Base-by-base conservation (phyloP, 1,140 invertebrate genomes). In the Calliphora vicina region DNA sequence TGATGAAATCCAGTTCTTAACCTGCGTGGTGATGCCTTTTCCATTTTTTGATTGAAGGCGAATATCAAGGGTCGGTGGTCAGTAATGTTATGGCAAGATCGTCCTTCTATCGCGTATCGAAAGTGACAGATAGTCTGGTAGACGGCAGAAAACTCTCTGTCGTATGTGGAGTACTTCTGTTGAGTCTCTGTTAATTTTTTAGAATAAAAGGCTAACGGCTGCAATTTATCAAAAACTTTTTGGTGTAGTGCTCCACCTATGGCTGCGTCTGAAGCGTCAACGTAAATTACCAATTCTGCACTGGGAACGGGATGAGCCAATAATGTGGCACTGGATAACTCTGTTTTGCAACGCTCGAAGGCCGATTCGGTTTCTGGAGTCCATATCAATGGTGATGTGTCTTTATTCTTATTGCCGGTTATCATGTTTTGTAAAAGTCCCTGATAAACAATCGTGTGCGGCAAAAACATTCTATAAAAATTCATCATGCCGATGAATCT, bases 111-210 rank as follows among this genome's bases (percentile, higher is more conserved):
- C 20, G 84, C 1, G 42, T 84, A 81, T 27, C 29, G 35, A 80
- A 88, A 87, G 81, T 88, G 73, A 4, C 85, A 82, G 23, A 86
- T 45, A 1, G 83, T 80, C 45, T 13, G 45, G 82, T 87, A 90
- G 1, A 88, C 82, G 25, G 88, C 88, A 2, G 91, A 50, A 6
- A 92, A 83, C 81, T 91, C 89, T 27, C 81, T 35, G 87, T 91
- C 87, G 84, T 85, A 90, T 6, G 87, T 84, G 23, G 82, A n/a
- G n/a, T n/a, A n/a, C n/a, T n/a, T n/a, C n/a, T n/a, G n/a, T n/a
- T n/a, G n/a, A n/a, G n/a, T n/a, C n/a, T n/a, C n/a, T n/a, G n/a
- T n/a, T n/a, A n/a, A n/a, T 85, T 82, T 90, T 92, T n/a, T 86
- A 29, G 29, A 29, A 29, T 29, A 29, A 8, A 29, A 29, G 8